Conservation (phyloP, 2,888 invertebrate genomes). For the Melanophora roralis region DNA sequence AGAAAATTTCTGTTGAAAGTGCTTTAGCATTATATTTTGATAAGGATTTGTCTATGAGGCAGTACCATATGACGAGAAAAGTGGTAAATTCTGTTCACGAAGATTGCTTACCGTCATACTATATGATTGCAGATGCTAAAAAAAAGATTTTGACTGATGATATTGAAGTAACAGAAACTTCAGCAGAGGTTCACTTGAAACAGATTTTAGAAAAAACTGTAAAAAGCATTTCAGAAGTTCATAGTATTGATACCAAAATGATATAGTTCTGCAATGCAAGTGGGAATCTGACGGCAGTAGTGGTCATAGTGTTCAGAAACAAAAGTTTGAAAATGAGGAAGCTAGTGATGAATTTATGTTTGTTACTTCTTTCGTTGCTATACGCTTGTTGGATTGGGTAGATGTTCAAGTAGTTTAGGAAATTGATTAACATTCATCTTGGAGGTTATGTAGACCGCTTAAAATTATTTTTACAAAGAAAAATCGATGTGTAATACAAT, state of each 20-base stretch:
- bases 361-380: background rate
- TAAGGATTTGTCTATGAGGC: slow-evolving; percentile 5
- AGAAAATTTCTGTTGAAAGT: no score
- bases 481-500: no score
- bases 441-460: background rate
- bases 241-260: background rate
- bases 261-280: background rate
- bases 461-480: no score
- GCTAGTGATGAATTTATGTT: background rate
- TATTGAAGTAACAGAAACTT: background rate
- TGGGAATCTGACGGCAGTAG: background rate
- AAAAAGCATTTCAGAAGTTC: background rate
- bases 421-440: background rate
- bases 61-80: slow-evolving; percentile 19
- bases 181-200: background rate
- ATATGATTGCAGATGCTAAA: slow-evolving; percentile 4
- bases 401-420: background rate
- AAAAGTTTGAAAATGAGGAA: background rate
- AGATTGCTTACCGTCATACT: no score
- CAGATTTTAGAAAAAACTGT: background rate
- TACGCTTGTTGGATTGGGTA: slow-evolving; percentile 10
- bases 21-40: background rate
- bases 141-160: background rate
- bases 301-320: slow-evolving; percentile 3
- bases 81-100: background rate